A percentile compares a stretch with the other conserved stretches of the same genome.
Evolutionary conservation across 2,888 invertebrate genomes (phyloP).

Genomic region (Coecobrya sp.): DNA sequence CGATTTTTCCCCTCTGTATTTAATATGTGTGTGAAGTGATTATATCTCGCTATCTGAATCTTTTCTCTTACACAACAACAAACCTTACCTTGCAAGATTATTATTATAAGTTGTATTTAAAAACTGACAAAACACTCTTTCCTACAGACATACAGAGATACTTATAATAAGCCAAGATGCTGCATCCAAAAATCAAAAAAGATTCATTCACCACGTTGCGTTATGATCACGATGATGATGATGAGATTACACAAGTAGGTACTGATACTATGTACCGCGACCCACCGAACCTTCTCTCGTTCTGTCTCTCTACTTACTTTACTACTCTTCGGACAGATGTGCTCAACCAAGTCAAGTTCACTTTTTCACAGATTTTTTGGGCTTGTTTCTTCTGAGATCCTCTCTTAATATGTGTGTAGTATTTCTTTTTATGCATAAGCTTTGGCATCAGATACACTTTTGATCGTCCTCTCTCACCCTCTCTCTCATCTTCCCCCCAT

Average conservation of each 20-base stretch:
- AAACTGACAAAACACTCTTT: slow-evolving; percentile 8
- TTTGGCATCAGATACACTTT: too few species aligned
- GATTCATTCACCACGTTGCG: not conserved
- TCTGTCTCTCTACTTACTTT: not conserved
- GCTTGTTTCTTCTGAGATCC: not conserved
- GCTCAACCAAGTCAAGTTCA: slow-evolving; percentile 11
- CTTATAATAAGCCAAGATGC: not conserved
- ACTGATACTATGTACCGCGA: not conserved
- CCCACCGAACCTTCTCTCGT: not conserved
- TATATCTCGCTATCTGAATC: slow-evolving; percentile 9
- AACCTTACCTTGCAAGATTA: not conserved
- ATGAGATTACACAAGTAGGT: slow-evolving; percentile 12
- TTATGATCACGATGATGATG: too few species aligned
- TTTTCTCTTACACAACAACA: slow-evolving; percentile 13
- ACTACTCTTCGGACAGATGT: not conserved
- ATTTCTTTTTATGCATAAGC: too few species aligned
- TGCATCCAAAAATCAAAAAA: not conserved
- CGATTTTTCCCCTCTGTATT: too few species aligned
- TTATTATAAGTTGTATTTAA: slow-evolving; percentile 6
- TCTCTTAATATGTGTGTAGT: too few species aligned
- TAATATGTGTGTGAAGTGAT: too few species aligned
- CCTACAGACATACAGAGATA: not conserved
- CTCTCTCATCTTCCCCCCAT: too few species aligned
- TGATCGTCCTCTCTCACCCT: not conserved
- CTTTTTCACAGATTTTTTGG: slow-evolving; percentile 15